A percentile compares a stretch with the other conserved stretches of the same genome.
These are phyloP conservation scores for Symphodus melops DNA, from an alignment of 2,113 vertebrate species.

Conservation along the genomic window DNA sequence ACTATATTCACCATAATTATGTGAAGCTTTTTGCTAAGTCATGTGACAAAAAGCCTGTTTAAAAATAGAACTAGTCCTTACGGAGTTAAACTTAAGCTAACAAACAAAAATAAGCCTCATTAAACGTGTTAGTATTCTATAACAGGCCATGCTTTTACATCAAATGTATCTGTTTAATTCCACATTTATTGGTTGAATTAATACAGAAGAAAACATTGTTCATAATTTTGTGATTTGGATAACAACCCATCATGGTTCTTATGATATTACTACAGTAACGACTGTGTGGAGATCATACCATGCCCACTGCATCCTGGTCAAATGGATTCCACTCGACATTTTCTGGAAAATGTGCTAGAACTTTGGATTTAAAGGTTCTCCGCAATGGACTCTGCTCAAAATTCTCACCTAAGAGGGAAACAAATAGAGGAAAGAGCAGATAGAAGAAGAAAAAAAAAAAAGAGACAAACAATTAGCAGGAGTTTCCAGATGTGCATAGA, in stretches of 20 bases:
- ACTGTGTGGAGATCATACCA: constrained; percentile 82
- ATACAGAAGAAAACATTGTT: no score
- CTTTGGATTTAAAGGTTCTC: constrained; percentile 99
- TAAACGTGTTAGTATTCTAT: no score
- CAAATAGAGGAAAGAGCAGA: constrained; percentile 42
- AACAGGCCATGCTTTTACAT: no score
- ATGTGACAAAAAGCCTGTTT: no score
- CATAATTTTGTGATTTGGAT: background rate
- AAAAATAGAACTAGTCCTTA: no score
- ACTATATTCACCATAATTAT: no score
- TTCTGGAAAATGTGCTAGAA: constrained; percentile 97
- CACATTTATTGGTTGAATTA: no score
- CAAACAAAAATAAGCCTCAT: no score
- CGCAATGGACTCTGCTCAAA: constrained; percentile 98
- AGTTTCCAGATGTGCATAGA: background rate
- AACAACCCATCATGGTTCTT: background rate
- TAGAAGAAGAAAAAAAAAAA: constrained; percentile 27
- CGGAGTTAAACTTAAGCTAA: no score
- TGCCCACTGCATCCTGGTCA: constrained; percentile 99
- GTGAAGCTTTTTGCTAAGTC: no score
- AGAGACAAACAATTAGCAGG: constrained; percentile 32
- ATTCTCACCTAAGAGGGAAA: constrained; percentile 91
- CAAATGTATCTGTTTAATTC: no score
- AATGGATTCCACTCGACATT: constrained; percentile 99
- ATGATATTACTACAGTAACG: background rate